Evolutionary conservation across 2,797 vertebrate species (phyloP).

Genomic region (Cryptoblepharus egeriae): DNA sequence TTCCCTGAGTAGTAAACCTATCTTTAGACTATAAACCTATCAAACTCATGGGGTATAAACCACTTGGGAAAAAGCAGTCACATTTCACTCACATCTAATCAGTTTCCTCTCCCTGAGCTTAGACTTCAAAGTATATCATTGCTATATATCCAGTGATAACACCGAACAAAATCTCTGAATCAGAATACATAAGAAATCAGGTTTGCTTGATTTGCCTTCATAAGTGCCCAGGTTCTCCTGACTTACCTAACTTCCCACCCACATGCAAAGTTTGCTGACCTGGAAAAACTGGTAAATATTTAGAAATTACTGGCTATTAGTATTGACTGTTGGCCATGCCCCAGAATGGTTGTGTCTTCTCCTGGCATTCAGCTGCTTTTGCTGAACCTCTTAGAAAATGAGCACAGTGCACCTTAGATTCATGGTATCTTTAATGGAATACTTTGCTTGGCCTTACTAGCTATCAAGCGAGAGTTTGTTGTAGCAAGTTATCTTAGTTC

Average conservation of each 20-base stretch:
- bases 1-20: no score
- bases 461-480: background rate
- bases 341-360: background rate
- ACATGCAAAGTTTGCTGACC: background rate
- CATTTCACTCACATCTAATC: background rate
- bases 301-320: conserved; percentile 3
- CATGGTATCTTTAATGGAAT: background rate
- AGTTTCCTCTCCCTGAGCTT: background rate
- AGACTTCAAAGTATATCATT: background rate
- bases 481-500: background rate
- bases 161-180: background rate
- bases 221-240: background rate
- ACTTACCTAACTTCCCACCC: conserved; percentile 6
- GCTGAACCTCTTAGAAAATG: background rate
- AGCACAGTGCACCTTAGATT: background rate
- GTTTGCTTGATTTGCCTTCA: background rate
- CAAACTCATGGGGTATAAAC: background rate
- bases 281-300: conserved; percentile 22
- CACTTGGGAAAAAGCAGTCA: background rate
- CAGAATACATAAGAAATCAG: background rate
- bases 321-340: conserved; percentile 3
- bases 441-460: background rate
- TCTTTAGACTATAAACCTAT: background rate
- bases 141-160: background rate
- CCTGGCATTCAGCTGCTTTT: background rate